These are phyloP conservation scores for Dromius quadrimaculatus DNA, from an alignment of 2,888 invertebrate genomes.

Conservation along the genomic window DNA sequence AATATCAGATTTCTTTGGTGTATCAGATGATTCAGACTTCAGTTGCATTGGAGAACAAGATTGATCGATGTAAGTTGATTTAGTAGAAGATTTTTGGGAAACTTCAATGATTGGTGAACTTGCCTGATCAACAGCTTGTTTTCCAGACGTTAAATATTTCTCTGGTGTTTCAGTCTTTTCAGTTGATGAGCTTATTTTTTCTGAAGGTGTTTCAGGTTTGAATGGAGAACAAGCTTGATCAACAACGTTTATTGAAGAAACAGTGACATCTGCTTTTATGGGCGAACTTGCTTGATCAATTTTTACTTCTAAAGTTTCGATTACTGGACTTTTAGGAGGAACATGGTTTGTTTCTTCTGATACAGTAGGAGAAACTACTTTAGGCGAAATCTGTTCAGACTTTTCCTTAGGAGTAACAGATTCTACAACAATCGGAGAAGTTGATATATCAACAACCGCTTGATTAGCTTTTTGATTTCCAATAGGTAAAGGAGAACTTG, in stretches of 20 bases:
- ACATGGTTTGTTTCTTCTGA: constrained; percentile 58
- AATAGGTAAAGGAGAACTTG: constrained; percentile 36
- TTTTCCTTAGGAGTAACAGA: constrained; percentile 34
- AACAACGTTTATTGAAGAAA: constrained; percentile 9
- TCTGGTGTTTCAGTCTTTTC: constrained; percentile 7
- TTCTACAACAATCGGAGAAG: constrained; percentile 28
- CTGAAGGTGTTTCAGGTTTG: constrained; percentile 5
- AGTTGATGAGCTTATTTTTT: too few relatives aligned
- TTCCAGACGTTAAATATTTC: background rate
- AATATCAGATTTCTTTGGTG: constrained; percentile 13
- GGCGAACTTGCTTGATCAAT: constrained; percentile 43
- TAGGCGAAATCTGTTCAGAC: constrained; percentile 44
- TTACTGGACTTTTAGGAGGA: constrained; percentile 61
- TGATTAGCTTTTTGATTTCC: constrained; percentile 13
- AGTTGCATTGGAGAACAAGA: constrained; percentile 23
- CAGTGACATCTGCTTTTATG: constrained; percentile 12
- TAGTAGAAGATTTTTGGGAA: constrained; percentile 4
- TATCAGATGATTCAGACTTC: constrained; percentile 18
- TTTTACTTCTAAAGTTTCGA: constrained; percentile 52
- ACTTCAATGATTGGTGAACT: constrained; percentile 20
- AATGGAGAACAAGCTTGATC: constrained; percentile 33
- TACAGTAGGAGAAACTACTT: too few relatives aligned
- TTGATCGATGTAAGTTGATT: constrained; percentile 28
- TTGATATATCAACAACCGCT: constrained; percentile 12
- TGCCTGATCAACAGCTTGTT: constrained; percentile 21